These are phyloP conservation scores for Ricordea florida DNA, from an alignment of 92 coral and sea anemone genomes.

Conservation along the genomic window DNA sequence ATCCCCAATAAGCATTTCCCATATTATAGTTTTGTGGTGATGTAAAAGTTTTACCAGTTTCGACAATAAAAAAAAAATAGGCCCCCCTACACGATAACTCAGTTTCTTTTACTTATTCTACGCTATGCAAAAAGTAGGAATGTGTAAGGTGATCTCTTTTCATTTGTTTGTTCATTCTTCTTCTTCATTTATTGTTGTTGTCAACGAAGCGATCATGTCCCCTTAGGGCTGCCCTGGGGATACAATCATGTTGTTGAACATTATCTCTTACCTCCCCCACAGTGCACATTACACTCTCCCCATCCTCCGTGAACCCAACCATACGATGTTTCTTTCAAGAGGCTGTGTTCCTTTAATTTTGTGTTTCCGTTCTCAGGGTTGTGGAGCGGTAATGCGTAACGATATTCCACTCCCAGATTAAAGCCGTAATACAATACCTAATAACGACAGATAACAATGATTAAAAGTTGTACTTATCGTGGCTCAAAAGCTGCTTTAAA, in stretches of 20 bases:
- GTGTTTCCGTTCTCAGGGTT: slow-evolving; percentile 15
- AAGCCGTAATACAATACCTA: slow-evolving; percentile 93
- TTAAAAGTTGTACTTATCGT: too few relatives aligned
- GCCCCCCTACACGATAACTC: too few relatives aligned
- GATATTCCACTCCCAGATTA: slow-evolving; percentile 91
- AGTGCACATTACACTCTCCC: slow-evolving; percentile 76
- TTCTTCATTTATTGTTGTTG: neutral
- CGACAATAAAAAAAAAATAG: too few relatives aligned
- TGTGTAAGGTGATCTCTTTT: too few relatives aligned
- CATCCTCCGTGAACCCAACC: slow-evolving; percentile 97
- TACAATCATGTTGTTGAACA: neutral
- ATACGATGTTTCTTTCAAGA: slow-evolving; percentile 57
- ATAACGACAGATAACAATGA: neutral
- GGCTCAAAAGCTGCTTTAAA: too few relatives aligned
- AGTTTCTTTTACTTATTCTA: too few relatives aligned
- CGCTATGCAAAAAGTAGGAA: too few relatives aligned
- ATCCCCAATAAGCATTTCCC: too few relatives aligned
- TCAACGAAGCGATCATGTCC: too few relatives aligned
- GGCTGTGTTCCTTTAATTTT: slow-evolving; percentile 7
- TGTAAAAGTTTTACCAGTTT: too few relatives aligned
- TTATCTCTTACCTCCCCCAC: slow-evolving; percentile 85
- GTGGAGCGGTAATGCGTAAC: slow-evolving; percentile 84
- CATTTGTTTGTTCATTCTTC: neutral
- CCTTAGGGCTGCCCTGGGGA: too few relatives aligned
- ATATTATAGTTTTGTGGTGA: too few relatives aligned